A percentile compares a stretch with the other conserved stretches of the same genome.
These are phyloP conservation scores for Mechanitis messenoides DNA, from an alignment of 2,888 invertebrate genomes.

Conservation along the genomic window DNA sequence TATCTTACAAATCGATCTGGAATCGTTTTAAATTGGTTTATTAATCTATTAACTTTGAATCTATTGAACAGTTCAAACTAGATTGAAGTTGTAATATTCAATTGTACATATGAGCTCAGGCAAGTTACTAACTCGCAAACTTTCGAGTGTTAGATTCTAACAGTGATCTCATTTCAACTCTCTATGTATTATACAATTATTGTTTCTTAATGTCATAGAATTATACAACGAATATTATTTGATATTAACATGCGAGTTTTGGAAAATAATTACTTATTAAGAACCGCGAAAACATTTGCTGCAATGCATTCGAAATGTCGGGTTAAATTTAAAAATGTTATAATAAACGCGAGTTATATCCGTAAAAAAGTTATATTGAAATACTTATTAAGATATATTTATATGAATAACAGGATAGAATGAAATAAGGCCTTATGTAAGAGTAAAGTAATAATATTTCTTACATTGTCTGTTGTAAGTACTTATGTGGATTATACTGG, in stretches of 20 bases:
- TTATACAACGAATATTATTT: too few relatives aligned
- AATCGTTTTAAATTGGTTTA: not conserved
- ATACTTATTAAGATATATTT: too few relatives aligned
- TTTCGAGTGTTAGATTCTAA: not conserved
- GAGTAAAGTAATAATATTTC: not conserved
- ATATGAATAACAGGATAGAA: not conserved
- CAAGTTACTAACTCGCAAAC: not conserved
- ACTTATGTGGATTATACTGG: not conserved
- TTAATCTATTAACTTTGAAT: not conserved
- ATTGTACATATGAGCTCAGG: slow-evolving; percentile 5
- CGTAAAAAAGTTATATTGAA: too few relatives aligned
- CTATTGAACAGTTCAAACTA: slow-evolving; percentile 2
- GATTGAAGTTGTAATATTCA: slow-evolving; percentile 11
- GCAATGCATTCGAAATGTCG: too few relatives aligned
- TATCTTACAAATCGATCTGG: not conserved
- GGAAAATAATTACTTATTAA: too few relatives aligned
- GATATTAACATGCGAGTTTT: too few relatives aligned
- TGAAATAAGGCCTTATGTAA: not conserved
- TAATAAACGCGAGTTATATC: too few relatives aligned
- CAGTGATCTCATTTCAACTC: not conserved
- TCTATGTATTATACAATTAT: not conserved
- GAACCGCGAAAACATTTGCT: too few relatives aligned
- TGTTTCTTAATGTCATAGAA: too few relatives aligned
- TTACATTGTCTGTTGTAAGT: not conserved
- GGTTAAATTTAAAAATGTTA: too few relatives aligned